Evolutionary conservation across 2,888 invertebrate genomes (phyloP).

Genomic region (Pristionchus mayeri): DNA sequence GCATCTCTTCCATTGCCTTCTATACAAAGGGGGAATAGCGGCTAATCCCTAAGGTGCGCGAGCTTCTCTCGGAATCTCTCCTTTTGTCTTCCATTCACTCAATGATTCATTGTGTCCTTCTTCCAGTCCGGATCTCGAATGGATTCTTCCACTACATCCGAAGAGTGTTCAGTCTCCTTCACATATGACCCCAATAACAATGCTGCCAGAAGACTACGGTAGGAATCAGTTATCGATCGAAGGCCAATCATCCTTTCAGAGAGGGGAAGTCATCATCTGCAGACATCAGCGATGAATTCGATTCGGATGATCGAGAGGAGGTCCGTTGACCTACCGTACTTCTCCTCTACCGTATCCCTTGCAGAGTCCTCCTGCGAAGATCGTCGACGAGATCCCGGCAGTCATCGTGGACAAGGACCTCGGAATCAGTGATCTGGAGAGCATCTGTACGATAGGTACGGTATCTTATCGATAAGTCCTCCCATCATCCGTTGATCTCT

Average conservation of each 20-base stretch:
- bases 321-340: background rate
- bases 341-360: conserved; percentile 14
- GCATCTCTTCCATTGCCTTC: background rate
- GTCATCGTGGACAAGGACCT: background rate
- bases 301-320: conserved; percentile 38
- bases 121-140: conserved; percentile 26
- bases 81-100: background rate
- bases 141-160: conserved; percentile 52
- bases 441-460: conserved; percentile 49
- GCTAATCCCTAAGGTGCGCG: background rate
- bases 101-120: background rate
- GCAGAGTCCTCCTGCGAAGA: conserved; percentile 30
- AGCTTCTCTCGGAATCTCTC: conserved; percentile 4
- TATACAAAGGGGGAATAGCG: conserved; percentile 1
- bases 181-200: conserved; percentile 67
- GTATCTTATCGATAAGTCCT: too few relatives aligned
- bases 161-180: conserved; percentile 65
- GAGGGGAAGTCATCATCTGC: conserved; percentile 15
- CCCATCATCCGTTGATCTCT: background rate
- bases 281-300: conserved; percentile 39
- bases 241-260: background rate
- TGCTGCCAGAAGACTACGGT: conserved; percentile 24
- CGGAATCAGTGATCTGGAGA: conserved; percentile 16
- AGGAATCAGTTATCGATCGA: background rate
- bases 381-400: background rate